phyloP scores from a whole-genome alignment of 2,113 vertebrate species.

The Psittacara wagleri region DNA sequence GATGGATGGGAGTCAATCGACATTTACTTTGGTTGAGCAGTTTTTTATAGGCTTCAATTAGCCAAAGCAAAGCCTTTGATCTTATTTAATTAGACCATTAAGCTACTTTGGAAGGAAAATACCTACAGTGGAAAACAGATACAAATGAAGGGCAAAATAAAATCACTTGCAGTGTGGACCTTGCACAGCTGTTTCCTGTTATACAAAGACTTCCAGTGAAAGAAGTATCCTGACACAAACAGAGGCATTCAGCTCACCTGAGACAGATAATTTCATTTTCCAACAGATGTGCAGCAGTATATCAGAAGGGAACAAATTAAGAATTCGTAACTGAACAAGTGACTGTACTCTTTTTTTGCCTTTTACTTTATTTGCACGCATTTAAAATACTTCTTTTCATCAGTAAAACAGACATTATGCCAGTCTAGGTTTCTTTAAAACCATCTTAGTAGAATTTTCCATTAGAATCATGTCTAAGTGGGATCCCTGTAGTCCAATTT shows the following conservation, averaged over 20 bases:
- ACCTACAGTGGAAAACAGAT: background rate
- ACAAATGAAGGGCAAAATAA: background rate
- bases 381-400: background rate
- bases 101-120: conserved; percentile 15
- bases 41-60: background rate
- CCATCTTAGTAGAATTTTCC: background rate
- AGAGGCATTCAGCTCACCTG: background rate
- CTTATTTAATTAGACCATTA: conserved; percentile 16
- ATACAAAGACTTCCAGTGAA: background rate
- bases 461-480: background rate
- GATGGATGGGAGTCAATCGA: background rate
- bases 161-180: background rate
- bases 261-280: background rate
- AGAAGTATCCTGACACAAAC: background rate
- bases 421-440: background rate
- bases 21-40: background rate
- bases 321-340: background rate
- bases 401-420: background rate
- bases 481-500: background rate
- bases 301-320: background rate
- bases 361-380: background rate
- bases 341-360: background rate
- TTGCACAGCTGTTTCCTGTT: background rate
- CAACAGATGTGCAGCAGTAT: background rate
- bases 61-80: conserved; percentile 3